These are phyloP conservation scores for Gymnodraco acuticeps DNA, from an alignment of 2,797 vertebrate species.

Conservation along the genomic window DNA sequence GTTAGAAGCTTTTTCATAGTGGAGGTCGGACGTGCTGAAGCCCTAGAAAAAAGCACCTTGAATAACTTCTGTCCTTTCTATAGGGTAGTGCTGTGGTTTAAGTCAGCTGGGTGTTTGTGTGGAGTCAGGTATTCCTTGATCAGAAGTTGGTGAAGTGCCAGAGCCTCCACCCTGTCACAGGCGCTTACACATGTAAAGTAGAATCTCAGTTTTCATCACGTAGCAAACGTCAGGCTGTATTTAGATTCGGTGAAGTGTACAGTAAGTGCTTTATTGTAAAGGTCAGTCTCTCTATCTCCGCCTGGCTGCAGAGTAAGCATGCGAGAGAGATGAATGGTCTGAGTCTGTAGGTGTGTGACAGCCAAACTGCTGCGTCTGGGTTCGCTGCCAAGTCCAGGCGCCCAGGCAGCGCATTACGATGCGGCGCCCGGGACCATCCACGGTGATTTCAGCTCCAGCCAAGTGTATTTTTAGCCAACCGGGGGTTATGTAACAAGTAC, in stretches of 20 bases:
- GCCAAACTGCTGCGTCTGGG: constrained; percentile 43
- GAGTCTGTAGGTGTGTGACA: constrained; percentile 52
- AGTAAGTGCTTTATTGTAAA: constrained; percentile 26
- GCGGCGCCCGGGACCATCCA: constrained; percentile 49
- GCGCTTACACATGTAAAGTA: constrained; percentile 21
- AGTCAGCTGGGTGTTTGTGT: neutral
- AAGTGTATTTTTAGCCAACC: constrained; percentile 81
- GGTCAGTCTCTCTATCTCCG: constrained; percentile 25
- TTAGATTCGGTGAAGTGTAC: neutral
- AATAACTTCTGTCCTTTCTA: neutral
- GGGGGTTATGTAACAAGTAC: constrained; percentile 80
- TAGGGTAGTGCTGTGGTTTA: neutral
- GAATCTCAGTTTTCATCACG: neutral
- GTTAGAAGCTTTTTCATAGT: constrained; percentile 15
- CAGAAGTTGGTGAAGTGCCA: constrained; percentile 1
- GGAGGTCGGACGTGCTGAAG: constrained; percentile 8
- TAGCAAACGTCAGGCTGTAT: constrained; percentile 1
- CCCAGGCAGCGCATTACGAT: constrained; percentile 40
- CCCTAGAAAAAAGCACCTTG: neutral
- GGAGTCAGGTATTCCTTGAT: neutral
- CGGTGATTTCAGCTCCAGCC: constrained; percentile 74
- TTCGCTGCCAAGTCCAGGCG: constrained; percentile 52
- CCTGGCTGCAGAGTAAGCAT: constrained; percentile 34
- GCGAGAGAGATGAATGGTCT: constrained; percentile 62
- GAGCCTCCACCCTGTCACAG: neutral